Evolutionary conservation across 2,888 invertebrate genomes (phyloP), one percentile per base, ranked within the genome.

Genomic region (Nyleta sp.): DNA sequence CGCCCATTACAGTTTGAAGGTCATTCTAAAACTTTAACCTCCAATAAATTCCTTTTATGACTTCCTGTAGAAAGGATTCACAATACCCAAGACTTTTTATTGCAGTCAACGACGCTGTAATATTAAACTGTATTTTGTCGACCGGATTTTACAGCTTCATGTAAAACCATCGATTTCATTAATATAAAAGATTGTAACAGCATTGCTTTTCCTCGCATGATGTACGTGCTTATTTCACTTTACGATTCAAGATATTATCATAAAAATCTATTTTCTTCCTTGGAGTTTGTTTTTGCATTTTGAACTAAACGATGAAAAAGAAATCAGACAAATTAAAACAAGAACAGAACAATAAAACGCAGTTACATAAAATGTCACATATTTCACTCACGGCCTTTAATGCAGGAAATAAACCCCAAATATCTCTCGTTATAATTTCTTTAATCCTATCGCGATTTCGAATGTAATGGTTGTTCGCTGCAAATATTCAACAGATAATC

Each of bases 151-250:
- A 31, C 15, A 50, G 10, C 50, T 8, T 17, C 2, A 13, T 15
- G 28, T 50, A 50, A 50, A 24, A 7, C 28, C 40, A 57, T 57
- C 40, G 42, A 57, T 57, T 57, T 57, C 38, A 55, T 55, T 55
- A 55, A 38, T 55, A 35, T 22, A 38, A 55, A 13, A 38, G 20
- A 57, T 28, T 57, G 42, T 15, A 57, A 57, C 40, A 42, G 24
- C 38, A 38, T 40, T 24, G 22, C 38, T n/a, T 22, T 20, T n/a
- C 22, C 22, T 22, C 15, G 38, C 15, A 22, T 38, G 38, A n/a
- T n/a, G n/a, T n/a, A n/a, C n/a, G n/a, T n/a, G n/a, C n/a, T n/a
- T n/a, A n/a, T n/a, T n/a, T n/a, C n/a, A n/a, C n/a, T n/a, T n/a
- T n/a, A n/a, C n/a, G n/a, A n/a, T n/a, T n/a, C n/a, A n/a, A n/a